A percentile compares a stretch with the other conserved stretches of the same genome.
phyloP scores from a whole-genome alignment of 2,797 vertebrate species.

The Pantherophis alleghaniensis region DNA sequence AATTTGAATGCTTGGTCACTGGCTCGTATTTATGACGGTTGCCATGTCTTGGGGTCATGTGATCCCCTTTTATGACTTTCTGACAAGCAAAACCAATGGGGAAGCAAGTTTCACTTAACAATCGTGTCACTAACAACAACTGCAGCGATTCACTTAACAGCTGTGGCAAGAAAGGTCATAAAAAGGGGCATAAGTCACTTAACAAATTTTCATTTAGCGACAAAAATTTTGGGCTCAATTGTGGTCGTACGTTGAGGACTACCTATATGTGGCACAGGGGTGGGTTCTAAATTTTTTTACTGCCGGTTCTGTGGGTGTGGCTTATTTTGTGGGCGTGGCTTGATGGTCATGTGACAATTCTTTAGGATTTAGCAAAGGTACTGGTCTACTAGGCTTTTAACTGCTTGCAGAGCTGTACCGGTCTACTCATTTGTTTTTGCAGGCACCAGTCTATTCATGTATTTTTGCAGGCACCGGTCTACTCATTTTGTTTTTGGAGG shows the following conservation, averaged over 20 bases:
- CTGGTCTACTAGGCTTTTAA: no score
- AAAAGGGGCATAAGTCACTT: not conserved
- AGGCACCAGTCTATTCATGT: no score
- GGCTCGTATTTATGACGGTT: not conserved
- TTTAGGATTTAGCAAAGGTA: no score
- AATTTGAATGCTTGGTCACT: not conserved
- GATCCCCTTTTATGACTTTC: not conserved
- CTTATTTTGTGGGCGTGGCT: no score
- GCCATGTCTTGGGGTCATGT: not conserved
- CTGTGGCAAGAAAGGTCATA: fast-evolving
- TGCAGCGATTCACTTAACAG: not conserved
- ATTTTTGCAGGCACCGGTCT: no score
- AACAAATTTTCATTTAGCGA: not conserved
- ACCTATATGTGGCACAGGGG: not conserved
- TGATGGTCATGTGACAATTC: no score
- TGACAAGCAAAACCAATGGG: not conserved
- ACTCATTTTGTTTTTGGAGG: no score
- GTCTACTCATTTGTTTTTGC: no score
- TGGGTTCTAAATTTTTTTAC: no score
- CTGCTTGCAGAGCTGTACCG: no score
- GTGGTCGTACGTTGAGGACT: not conserved
- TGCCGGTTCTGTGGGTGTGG: no score
- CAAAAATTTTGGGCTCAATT: not conserved
- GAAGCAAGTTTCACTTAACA: not conserved
- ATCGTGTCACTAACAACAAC: not conserved